Evolutionary conservation across 2,113 vertebrate species (phyloP).

Genomic region (Colius striatus): DNA sequence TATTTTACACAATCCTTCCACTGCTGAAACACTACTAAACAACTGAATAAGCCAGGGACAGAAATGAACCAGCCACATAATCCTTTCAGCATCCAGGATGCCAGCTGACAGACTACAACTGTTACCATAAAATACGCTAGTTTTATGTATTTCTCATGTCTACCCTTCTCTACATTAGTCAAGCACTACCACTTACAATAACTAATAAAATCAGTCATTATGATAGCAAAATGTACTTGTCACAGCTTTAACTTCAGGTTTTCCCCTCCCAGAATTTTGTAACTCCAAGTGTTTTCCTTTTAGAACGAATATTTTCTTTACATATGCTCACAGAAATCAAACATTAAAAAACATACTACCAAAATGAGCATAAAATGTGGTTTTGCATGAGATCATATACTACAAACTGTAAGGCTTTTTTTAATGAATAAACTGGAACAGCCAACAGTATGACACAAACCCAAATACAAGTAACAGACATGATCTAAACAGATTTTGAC

Average conservation of each 20-base stretch:
- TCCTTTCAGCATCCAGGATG: not conserved
- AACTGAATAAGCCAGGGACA: not conserved
- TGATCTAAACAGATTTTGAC: conserved; percentile 64
- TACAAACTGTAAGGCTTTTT: not conserved
- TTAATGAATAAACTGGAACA: conserved; percentile 55
- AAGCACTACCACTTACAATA: not conserved
- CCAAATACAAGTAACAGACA: conserved; percentile 47
- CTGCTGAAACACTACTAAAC: not conserved
- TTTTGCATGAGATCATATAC: conserved; percentile 41
- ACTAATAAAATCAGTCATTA: not conserved
- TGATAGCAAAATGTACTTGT: not conserved
- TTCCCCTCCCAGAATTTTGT: not conserved
- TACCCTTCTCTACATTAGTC: not conserved
- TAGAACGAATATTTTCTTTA: not conserved
- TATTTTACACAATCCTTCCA: not conserved
- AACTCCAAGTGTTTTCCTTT: not conserved
- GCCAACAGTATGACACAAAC: conserved; percentile 57
- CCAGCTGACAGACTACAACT: not conserved
- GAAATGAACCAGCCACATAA: not conserved
- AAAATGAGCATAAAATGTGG: conserved; percentile 7
- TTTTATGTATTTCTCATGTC: not conserved
- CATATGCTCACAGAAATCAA: not conserved
- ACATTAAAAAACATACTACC: conserved; percentile 9
- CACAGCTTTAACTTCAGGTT: not conserved
- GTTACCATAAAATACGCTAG: rapidly evolving